A percentile compares a stretch with the other conserved stretches of the same genome.
These are phyloP conservation scores for Collichthys lucidus DNA, from an alignment of 2,113 vertebrate species.

Conservation along the genomic window DNA sequence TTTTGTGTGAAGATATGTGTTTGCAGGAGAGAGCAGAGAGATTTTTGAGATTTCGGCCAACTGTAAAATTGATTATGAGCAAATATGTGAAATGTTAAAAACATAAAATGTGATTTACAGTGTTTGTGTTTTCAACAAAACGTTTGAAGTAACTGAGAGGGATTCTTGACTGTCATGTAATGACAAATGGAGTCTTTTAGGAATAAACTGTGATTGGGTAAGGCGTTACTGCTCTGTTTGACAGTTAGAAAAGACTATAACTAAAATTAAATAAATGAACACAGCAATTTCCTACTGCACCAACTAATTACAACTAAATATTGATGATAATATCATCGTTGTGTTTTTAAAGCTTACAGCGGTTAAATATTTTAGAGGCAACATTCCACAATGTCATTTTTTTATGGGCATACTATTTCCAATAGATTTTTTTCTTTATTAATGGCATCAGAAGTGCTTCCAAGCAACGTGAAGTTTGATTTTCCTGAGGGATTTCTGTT, in stretches of 20 bases:
- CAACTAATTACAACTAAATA: slow-evolving; percentile 13
- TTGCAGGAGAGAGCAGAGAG: slow-evolving; percentile 4
- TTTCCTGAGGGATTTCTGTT: neutral
- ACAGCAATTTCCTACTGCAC: slow-evolving; percentile 10
- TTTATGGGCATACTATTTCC: neutral
- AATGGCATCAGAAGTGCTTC: neutral
- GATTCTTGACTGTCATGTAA: slow-evolving; percentile 16
- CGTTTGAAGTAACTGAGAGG: slow-evolving; percentile 18
- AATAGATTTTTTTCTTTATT: slow-evolving; percentile 8
- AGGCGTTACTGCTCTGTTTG: neutral
- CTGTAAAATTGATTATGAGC: neutral
- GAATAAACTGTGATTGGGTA: neutral
- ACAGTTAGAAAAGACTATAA: neutral
- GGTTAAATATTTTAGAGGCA: neutral
- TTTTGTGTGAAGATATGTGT: slow-evolving; percentile 18
- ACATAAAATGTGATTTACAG: slow-evolving; percentile 19
- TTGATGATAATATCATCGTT: neutral
- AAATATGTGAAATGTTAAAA: neutral
- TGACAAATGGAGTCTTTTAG: slow-evolving; percentile 23
- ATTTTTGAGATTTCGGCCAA: neutral
- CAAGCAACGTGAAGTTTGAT: neutral
- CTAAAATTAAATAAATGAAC: neutral
- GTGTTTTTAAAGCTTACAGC: neutral
- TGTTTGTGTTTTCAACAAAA: slow-evolving; percentile 18
- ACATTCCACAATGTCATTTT: neutral